These are phyloP conservation scores for Otolemur crassicaudatus DNA, from an alignment of 2,797 vertebrate genomes.

Conservation along the genomic window DNA sequence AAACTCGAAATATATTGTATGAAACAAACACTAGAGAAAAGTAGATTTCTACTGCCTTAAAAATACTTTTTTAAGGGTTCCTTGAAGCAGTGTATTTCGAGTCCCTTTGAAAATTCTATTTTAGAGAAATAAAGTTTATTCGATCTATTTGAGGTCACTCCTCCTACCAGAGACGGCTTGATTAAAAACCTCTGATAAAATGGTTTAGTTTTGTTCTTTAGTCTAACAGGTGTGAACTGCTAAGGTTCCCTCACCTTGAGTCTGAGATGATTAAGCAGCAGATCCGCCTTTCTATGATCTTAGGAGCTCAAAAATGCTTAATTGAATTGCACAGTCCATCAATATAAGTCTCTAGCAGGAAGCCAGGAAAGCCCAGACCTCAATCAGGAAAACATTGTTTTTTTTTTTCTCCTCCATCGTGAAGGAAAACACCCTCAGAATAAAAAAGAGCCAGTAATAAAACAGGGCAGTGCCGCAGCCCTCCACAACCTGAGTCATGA, in stretches of 20 bases:
- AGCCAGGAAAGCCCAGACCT: not conserved
- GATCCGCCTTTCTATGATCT: not conserved
- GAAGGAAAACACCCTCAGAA: not conserved
- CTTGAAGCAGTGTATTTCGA: not conserved
- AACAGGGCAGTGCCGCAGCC: not conserved
- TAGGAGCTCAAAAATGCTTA: not conserved
- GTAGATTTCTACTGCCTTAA: not conserved
- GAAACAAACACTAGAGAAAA: not conserved
- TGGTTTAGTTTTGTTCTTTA: not conserved
- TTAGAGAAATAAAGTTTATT: slow-evolving; percentile 14
- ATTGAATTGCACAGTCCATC: not conserved
- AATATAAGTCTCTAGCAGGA: not conserved
- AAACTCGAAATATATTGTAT: not conserved
- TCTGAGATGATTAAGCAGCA: not conserved
- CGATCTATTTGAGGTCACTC: not conserved
- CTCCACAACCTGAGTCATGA: not conserved
- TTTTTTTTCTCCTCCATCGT: not conserved
- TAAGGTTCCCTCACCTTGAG: not conserved
- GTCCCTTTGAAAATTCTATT: not conserved
- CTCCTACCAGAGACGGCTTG: not conserved
- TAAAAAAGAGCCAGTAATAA: not conserved
- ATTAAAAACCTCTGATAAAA: not conserved
- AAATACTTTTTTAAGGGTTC: not conserved
- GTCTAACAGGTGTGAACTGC: not conserved
- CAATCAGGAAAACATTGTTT: not conserved